Evolutionary conservation across 2,113 vertebrate genomes (phyloP), one percentile per base, ranked within the genome.

Genomic region (Rhinichthys klamathensis): DNA sequence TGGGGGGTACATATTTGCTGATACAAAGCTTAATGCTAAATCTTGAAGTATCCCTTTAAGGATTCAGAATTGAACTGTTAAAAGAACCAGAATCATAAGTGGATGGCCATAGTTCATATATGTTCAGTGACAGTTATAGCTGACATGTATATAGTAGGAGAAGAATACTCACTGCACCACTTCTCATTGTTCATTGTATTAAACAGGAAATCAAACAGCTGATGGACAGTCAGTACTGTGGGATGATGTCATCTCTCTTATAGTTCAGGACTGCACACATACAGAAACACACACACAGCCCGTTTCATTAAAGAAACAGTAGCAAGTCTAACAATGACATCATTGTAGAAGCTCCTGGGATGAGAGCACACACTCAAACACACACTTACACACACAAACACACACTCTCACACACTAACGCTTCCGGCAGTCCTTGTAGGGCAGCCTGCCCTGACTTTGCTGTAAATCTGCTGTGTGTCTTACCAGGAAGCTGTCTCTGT

Each of bases 401-500:
- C 60, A 87, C 87, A 84, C 79, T 63, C 35, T 27, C 38, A 8
- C 11, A 21, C 76, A 86, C 4, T 51, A 58, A 79, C 51, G 35
- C 82, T 91, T 92, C 86, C 49, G 60, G 77, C 54, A 80, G 6
- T 63, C 41, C 89, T 79, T 80, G 54, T 27, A 61, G 67, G 86
- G 86, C 83, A 87, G 87, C 85, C 74, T 86, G 78, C 85, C 84
- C 69, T 38, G 44, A 75, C 49, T 79, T 89, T 85, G 61, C 89
- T 87, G 86, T 93, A 93, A 92, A 93, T 94, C 90, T 91, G 87
- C 82, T 88, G 46, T 0, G 82, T 23, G 51, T 78, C 82, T 84
- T 87, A 91, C 90, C 91, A 87, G 91, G 92, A 93, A 94, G 88
- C 85, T 84, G 78, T 58, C 86, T 88, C 86, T 56, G 81, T 86